Base-by-base conservation (phyloP, 2,888 invertebrate species). In the Lingula anatina region DNA sequence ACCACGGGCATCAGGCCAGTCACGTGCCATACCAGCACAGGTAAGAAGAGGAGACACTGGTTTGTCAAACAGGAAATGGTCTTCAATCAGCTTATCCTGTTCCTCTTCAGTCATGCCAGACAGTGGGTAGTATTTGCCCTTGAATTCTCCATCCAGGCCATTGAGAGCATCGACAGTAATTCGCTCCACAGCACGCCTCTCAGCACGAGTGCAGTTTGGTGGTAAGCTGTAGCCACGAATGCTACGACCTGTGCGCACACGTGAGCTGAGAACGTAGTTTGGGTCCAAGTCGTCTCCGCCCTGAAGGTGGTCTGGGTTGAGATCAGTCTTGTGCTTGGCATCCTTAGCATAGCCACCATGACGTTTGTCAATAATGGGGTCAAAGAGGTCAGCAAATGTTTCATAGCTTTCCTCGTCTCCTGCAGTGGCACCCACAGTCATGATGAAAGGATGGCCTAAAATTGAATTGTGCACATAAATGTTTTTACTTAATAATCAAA, bases 1-100 rank as follows among this genome's bases (percentile, higher is more conserved):
- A 0, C 94, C 94, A 42, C 95, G 84, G 0, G 92, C 92, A 59
- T 89, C 89, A 0, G 94, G 92, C 93, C 93, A 95, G 56, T 66
- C 66, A 58, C 82, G 89, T 85, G 93, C 94, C 25, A 66, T 68
- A 36, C 66, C 64, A 20, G 67, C 67, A 28, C n/a, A n/a, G n/a
- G n/a, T n/a, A n/a, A n/a, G n/a, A 24, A 20, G 21, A 5, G 3
- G 28, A 49, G 50, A 42, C 47, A 65, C 67, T 60, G 57, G 46
- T 64, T 66, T 57, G 48, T 66, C 66, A 53, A 68, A 70, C 44
- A 70, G 59, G 53, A 69, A 66, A 49, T 69, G 69, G 41, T 70
- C 71, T n/a, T 57, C 60, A 3, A 61, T 60, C 26, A 70, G 49
- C 47, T 68, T 54, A n/a, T 64, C 50, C 55, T 67, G 64, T 1